These are phyloP conservation scores for Melanotaenia boesemani DNA, from an alignment of 2,797 vertebrate species.

Conservation along the genomic window DNA sequence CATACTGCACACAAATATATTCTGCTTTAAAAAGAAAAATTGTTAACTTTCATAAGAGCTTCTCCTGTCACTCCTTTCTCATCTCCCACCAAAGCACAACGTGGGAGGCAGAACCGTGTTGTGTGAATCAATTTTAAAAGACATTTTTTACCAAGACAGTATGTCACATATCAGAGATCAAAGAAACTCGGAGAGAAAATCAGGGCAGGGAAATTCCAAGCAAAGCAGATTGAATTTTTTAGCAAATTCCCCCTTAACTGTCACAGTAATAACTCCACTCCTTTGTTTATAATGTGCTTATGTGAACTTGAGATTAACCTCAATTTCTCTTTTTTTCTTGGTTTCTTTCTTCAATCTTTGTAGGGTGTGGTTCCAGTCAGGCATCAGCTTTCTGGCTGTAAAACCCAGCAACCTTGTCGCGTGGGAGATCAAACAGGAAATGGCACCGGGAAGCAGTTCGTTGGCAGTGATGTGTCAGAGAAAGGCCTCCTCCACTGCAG, in stretches of 20 bases:
- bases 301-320: slow-evolving; percentile 57
- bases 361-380: slow-evolving; percentile 92
- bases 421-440: slow-evolving; percentile 96
- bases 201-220: slow-evolving; percentile 54
- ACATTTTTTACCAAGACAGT: slow-evolving; percentile 51
- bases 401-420: slow-evolving; percentile 88
- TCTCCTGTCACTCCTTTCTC: slow-evolving; percentile 47
- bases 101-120: slow-evolving; percentile 53
- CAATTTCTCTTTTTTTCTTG: slow-evolving; percentile 1
- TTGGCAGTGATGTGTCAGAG: slow-evolving; percentile 90
- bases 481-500: slow-evolving; percentile 78
- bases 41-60: slow-evolving; percentile 42
- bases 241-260: slow-evolving; percentile 45
- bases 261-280: slow-evolving; percentile 32
- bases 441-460: slow-evolving; percentile 83
- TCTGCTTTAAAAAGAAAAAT: slow-evolving; percentile 17
- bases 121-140: slow-evolving; percentile 62
- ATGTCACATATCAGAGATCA: slow-evolving; percentile 60
- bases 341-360: slow-evolving; percentile 34
- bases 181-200: slow-evolving; percentile 63
- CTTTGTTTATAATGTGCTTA: slow-evolving; percentile 45
- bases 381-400: slow-evolving; percentile 89
- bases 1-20: slow-evolving; percentile 10
- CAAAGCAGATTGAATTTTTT: slow-evolving; percentile 50
- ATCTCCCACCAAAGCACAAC: slow-evolving; percentile 25